phyloP scores from a whole-genome alignment of 2,888 invertebrate genomes.

The Atherix ibis region DNA sequence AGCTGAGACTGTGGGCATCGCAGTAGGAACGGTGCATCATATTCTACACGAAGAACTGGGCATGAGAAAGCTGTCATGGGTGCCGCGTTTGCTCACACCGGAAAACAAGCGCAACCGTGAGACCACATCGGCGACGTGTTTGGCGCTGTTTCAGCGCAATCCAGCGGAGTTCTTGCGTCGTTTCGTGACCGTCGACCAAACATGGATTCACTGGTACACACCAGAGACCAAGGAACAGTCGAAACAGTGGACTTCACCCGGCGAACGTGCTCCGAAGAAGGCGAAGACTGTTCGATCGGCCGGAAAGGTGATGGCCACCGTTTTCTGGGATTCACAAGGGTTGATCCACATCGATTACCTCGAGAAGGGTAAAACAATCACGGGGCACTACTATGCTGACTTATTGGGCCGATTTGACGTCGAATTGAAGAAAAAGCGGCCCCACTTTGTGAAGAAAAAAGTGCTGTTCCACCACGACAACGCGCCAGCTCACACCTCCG shows the following conservation, averaged over 20 bases:
- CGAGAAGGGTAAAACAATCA: neutral
- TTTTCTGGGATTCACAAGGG: neutral
- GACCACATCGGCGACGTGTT: conserved; percentile 4
- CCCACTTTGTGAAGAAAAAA: neutral
- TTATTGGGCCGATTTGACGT: neutral
- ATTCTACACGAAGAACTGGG: conserved; percentile 6
- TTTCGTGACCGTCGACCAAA: conserved; percentile 3
- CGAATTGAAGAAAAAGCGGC: neutral
- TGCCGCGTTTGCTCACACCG: conserved; percentile 4
- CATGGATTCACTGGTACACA: conserved; percentile 2
- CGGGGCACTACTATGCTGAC: neutral
- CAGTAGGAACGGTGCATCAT: conserved; percentile 4
- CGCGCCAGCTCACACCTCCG: neutral
- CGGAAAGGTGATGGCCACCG: neutral
- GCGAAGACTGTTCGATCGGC: neutral
- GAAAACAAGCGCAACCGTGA: conserved; percentile 6
- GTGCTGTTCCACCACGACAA: neutral
- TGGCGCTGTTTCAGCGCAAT: conserved; percentile 6
- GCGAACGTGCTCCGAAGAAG: neutral
- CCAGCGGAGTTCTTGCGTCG: conserved; percentile 5
- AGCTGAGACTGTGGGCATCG: conserved; percentile 6
- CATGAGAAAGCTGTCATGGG: conserved; percentile 6
- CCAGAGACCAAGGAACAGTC: neutral
- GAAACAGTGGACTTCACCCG: neutral
- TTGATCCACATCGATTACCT: neutral